phyloP scores from a whole-genome alignment of 2,113 vertebrate species.

The Megaptera novaeangliae region DNA sequence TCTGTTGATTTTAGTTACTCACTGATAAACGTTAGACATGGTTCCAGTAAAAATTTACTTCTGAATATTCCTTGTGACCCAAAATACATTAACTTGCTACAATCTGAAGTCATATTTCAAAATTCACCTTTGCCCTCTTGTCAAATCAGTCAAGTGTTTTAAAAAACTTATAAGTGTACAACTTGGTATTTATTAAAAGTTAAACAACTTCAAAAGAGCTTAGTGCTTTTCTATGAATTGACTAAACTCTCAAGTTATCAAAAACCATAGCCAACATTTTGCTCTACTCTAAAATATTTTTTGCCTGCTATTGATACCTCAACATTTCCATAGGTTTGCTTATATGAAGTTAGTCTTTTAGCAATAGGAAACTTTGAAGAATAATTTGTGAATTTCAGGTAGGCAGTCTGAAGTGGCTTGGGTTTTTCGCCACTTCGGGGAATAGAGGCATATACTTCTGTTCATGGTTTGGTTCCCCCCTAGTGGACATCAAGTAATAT shows the following conservation, averaged over 20 bases:
- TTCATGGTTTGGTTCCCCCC: slow-evolving; percentile 59
- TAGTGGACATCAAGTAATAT: slow-evolving; percentile 62
- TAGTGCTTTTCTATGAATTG: not conserved
- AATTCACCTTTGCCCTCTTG: not conserved
- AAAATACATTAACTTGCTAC: not conserved
- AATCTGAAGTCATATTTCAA: not conserved
- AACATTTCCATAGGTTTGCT: not conserved
- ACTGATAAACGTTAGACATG: not conserved
- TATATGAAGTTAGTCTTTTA: not conserved
- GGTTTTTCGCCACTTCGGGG: not conserved
- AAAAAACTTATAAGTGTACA: not conserved
- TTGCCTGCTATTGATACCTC: not conserved
- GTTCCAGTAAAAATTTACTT: not conserved
- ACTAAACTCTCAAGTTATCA: not conserved
- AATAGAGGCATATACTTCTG: not conserved
- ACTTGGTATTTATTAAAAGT: not conserved
- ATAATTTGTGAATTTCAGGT: not conserved
- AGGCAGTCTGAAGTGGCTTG: not conserved
- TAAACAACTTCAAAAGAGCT: not conserved
- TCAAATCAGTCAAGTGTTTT: not conserved
- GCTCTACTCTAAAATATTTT: not conserved
- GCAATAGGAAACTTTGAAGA: not conserved
- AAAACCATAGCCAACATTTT: not conserved
- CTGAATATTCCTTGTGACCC: not conserved
- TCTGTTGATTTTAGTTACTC: not conserved